These are phyloP conservation scores for Campoletis raptor DNA, from an alignment of 2,888 invertebrate genomes.

Conservation along the genomic window DNA sequence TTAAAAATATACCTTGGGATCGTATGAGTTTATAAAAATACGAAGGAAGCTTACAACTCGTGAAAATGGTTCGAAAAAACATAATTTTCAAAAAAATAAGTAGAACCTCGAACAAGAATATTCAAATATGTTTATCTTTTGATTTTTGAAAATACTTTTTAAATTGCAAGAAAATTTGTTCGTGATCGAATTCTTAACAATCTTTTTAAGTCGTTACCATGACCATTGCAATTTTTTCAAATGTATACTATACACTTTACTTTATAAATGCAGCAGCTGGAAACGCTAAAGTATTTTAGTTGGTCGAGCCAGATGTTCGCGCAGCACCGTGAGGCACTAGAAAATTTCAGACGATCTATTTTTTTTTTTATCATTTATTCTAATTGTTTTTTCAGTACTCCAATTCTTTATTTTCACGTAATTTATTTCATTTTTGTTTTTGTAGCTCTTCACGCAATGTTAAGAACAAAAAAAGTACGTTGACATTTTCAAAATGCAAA, in stretches of 20 bases:
- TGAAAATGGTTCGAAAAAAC: neutral
- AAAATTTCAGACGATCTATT: constrained; percentile 59
- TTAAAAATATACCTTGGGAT: neutral
- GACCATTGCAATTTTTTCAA: constrained; percentile 31
- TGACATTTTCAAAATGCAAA: too few species aligned
- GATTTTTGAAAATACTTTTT: neutral
- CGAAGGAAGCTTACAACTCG: neutral
- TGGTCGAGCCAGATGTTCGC: constrained; percentile 61
- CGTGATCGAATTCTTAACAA: neutral
- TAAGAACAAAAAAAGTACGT: too few species aligned
- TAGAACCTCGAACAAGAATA: neutral
- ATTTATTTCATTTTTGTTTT: neutral
- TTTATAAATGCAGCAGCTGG: constrained; percentile 58
- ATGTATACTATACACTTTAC: constrained; percentile 34
- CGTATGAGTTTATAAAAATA: neutral
- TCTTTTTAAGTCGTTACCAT: neutral
- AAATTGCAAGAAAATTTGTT: neutral
- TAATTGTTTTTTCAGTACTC: neutral
- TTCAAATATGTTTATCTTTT: neutral
- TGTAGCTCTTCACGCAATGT: neutral
- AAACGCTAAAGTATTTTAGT: constrained; percentile 63
- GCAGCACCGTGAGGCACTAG: constrained; percentile 64
- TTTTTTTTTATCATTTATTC: neutral
- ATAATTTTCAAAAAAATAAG: neutral
- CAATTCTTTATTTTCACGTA: neutral